Evolutionary conservation across 2,113 vertebrate species (phyloP).

Genomic region (Apteryx mantelli): DNA sequence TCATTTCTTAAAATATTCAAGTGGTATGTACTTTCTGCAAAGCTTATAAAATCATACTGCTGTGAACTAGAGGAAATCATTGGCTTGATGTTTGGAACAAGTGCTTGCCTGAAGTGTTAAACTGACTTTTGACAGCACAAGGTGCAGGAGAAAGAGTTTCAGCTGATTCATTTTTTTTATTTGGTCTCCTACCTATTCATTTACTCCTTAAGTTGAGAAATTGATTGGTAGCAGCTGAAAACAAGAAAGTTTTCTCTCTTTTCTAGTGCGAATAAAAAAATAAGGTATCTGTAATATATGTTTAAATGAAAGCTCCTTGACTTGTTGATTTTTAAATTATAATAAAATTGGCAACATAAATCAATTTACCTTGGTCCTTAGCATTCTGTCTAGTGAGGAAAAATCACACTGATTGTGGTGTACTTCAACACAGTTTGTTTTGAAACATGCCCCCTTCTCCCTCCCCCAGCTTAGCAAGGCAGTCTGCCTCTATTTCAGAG

Average conservation of each 20-base stretch:
- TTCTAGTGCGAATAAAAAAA: neutral
- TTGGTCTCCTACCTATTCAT: neutral
- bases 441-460: too few species aligned
- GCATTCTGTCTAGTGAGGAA: neutral
- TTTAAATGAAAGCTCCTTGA: neutral
- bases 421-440: neutral
- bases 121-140: neutral
- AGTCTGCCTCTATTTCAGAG: neutral
- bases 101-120: neutral
- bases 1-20: neutral
- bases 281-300: rapidly evolving
- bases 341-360: neutral
- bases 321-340: neutral
- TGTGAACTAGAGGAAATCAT: neutral
- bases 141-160: neutral
- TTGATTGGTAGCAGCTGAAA: neutral
- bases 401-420: neutral
- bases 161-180: neutral
- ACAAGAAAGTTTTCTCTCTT: neutral
- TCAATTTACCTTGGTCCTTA: neutral
- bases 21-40: neutral
- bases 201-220: neutral
- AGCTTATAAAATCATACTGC: neutral
- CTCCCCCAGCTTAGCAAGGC: neutral
- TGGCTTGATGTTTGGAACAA: neutral